Percentiles rank a stretch among this genome's conserved stretches.
Conservation (phyloP, 2,888 invertebrate genomes). For the Proisotoma minuta region DNA sequence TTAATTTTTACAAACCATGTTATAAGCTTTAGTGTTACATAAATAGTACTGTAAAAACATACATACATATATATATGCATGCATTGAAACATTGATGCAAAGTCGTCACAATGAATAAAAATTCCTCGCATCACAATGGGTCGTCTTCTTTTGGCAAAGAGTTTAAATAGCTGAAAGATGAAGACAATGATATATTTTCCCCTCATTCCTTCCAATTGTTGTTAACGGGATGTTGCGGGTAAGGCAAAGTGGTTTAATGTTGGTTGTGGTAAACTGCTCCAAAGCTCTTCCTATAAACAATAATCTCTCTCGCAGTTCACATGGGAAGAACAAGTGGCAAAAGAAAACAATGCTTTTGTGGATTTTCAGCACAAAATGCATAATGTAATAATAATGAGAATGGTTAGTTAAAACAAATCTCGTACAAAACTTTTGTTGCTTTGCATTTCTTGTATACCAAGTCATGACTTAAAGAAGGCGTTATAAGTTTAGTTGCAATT, state of each 20-base stretch:
- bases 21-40: too few relatives aligned
- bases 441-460: not conserved
- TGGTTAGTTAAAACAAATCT: too few relatives aligned
- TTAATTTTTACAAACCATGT: too few relatives aligned
- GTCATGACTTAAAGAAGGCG: not conserved
- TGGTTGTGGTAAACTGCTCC: conserved; percentile 5
- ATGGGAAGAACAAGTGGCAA: not conserved
- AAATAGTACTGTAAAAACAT: too few relatives aligned
- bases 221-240: conserved; percentile 14
- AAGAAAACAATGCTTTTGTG: not conserved
- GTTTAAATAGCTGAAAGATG: not conserved
- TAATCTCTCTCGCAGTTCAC: not conserved
- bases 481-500: not conserved
- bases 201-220: conserved; percentile 5
- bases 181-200: conserved; percentile 15
- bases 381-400: not conserved
- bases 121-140: too few relatives aligned
- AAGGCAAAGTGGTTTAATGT: not conserved
- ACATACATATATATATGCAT: too few relatives aligned
- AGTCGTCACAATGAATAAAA: too few relatives aligned
- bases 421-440: not conserved
- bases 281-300: not conserved
- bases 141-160: not conserved
- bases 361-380: not conserved
- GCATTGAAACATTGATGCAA: too few relatives aligned